A percentile compares a stretch with the other conserved stretches of the same genome.
These are phyloP conservation scores for Pogonophryne albipinna DNA, from an alignment of 2,797 vertebrate species.

Conservation along the genomic window DNA sequence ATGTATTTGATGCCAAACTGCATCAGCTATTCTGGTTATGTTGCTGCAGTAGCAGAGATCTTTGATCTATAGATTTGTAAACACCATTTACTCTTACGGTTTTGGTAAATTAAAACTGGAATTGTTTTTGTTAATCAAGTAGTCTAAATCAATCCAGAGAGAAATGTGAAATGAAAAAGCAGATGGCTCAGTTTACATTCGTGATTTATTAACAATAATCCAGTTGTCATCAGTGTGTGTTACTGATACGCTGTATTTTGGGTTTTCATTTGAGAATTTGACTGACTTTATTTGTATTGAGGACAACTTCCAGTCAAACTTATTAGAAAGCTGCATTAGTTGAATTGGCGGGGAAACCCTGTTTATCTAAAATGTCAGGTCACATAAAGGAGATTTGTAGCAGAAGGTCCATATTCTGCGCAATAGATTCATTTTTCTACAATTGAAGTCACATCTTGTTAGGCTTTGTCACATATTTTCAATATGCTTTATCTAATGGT, in stretches of 20 bases:
- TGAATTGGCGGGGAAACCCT: constrained; percentile 29
- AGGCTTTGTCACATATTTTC: constrained; percentile 23
- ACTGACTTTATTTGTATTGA: constrained; percentile 32
- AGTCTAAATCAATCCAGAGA: background rate
- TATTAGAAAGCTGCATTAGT: constrained; percentile 23
- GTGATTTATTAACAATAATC: constrained; percentile 10
- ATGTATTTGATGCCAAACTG: constrained; percentile 39
- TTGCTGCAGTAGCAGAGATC: background rate
- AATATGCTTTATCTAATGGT: background rate
- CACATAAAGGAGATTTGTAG: constrained; percentile 31
- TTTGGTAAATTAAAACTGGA: constrained; percentile 9
- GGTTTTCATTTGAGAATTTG: constrained; percentile 26
- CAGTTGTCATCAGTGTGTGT: constrained; percentile 13
- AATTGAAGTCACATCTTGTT: constrained; percentile 35
- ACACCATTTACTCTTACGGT: background rate
- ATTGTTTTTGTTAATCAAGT: constrained; percentile 16
- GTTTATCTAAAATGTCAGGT: constrained; percentile 34
- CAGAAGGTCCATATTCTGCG: constrained; percentile 13
- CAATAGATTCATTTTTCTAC: constrained; percentile 16
- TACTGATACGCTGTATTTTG: constrained; percentile 21
- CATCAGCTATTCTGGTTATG: constrained; percentile 37
- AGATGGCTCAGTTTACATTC: constrained; percentile 17
- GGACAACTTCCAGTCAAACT: constrained; percentile 26
- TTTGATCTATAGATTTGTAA: constrained; percentile 28
- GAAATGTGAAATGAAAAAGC: constrained; percentile 3